These are phyloP conservation scores for Ceratoteleas bidentatus DNA, from an alignment of 1,140 invertebrate genomes.

Conservation along the genomic window DNA sequence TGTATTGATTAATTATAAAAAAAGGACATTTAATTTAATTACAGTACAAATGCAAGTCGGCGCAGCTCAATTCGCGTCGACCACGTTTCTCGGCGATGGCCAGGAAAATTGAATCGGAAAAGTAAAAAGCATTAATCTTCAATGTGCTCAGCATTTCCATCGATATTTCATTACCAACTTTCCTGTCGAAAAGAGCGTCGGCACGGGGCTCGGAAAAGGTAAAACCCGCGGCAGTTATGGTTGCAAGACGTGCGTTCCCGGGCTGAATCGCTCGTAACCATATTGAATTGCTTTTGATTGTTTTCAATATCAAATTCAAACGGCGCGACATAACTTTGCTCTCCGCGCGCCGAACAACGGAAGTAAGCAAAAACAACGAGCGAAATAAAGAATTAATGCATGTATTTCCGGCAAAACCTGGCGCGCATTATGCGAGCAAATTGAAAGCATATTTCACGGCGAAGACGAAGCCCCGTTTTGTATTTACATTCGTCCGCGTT, in stretches of 20 bases:
- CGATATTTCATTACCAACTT: slow-evolving; percentile 17
- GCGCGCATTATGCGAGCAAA: slow-evolving; percentile 52
- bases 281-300: slow-evolving; percentile 56
- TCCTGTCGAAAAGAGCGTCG: slow-evolving; percentile 6
- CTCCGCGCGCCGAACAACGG: slow-evolving; percentile 16
- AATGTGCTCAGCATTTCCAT: slow-evolving; percentile 12
- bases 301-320: slow-evolving; percentile 50
- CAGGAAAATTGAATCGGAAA: too few relatives aligned
- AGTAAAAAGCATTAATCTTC: slow-evolving; percentile 1
- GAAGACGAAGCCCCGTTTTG: slow-evolving; percentile 59
- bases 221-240: slow-evolving; percentile 24
- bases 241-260: slow-evolving; percentile 21
- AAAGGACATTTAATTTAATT: too few relatives aligned
- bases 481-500: slow-evolving; percentile 58
- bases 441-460: slow-evolving; percentile 61
- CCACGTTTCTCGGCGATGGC: too few relatives aligned
- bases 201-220: background rate
- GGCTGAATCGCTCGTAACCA: slow-evolving; percentile 31
- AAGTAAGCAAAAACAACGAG: slow-evolving; percentile 27
- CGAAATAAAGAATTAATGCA: slow-evolving; percentile 51
- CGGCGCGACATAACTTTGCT: slow-evolving; percentile 28
- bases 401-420: slow-evolving; percentile 34
- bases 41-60: too few relatives aligned
- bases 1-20: too few relatives aligned
- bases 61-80: too few relatives aligned